Conservation (phyloP, 2,888 invertebrate genomes). For the Rugalucina vietnamica region DNA sequence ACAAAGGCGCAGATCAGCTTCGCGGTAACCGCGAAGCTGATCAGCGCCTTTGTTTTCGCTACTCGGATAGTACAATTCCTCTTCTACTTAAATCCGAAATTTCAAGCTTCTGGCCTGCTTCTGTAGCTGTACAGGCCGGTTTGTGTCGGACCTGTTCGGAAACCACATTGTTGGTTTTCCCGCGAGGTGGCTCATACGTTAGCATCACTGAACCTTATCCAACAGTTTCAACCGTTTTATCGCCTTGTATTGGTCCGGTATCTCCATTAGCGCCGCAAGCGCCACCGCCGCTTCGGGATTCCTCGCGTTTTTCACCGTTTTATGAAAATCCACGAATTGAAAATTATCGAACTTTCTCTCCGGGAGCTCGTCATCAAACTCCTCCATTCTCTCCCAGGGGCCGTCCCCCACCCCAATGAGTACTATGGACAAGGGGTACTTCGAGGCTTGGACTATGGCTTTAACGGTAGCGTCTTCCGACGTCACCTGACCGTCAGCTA, state of each 20-base stretch:
- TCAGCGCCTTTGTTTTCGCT: no score
- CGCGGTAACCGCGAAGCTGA: no score
- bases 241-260: slow-evolving; percentile 84
- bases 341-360: slow-evolving; percentile 85
- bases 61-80: no score
- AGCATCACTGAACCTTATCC: not conserved
- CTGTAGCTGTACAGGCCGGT: no score
- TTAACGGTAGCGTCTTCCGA: slow-evolving; percentile 83
- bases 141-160: no score
- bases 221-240: slow-evolving; percentile 74
- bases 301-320: not conserved
- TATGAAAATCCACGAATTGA: slow-evolving; percentile 85
- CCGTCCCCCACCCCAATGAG: slow-evolving; percentile 85
- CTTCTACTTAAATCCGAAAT: no score
- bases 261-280: slow-evolving; percentile 84
- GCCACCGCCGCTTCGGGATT: slow-evolving; percentile 2
- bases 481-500: slow-evolving; percentile 85
- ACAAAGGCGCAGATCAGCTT: no score
- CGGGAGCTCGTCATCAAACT: slow-evolving; percentile 84
- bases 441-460: slow-evolving; percentile 85
- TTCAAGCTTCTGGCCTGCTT: no score
- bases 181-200: no score
- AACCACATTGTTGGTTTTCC: no score
- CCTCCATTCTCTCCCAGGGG: slow-evolving; percentile 85
- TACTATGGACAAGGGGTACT: slow-evolving; percentile 84